Evolutionary conservation across 2,113 vertebrate species (phyloP), one percentile per base, ranked within the genome.

Genomic region (Bubo bubo): DNA sequence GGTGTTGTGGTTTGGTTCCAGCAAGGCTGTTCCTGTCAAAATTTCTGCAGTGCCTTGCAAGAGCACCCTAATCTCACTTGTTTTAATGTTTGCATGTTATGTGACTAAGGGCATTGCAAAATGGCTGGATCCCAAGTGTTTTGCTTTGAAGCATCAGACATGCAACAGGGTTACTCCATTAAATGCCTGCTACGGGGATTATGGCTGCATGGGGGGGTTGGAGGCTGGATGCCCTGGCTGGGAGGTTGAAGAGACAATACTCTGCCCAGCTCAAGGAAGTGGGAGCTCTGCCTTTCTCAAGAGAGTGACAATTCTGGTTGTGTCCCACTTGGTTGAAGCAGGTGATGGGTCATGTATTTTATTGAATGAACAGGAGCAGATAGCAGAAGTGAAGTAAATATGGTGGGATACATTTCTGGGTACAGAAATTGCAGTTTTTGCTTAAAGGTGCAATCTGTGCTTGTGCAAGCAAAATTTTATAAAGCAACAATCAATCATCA

Each of bases 151-250:
- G 13, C 26, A 14, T 68, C 35, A 85, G 66, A 28, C 22, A 10
- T 27, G 28, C 14, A 35, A 3, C 12, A 3, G 26, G 21, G 14
- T 67, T 49, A 9, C 34, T 60, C 62, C 77, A 12, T 26, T 10
- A 11, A 72, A 7, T 45, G 53, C 34, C 68, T 75, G 23, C 49
- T 72, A 0, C 50, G n/a, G 41, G 23, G 52, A 6, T 71, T 52
- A 28, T 26, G 10, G 50, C 1, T 34, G 20, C 7, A 1, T 3
- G 45, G 39, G 7, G 7, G 19, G 9, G 3, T 64, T 64, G 43
- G 28, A 47, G 14, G 24, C 55, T 58, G 63, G 1, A 0, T 62
- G 60, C 52, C 22, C 26, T 56, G 35, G 3, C 13, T 66, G 79
- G 55, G 64, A 79, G 32, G n/a, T 53, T 12, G n/a, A 10, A 32